phyloP scores from a whole-genome alignment of 2,113 vertebrate species.

The Syngnathus typhle region DNA sequence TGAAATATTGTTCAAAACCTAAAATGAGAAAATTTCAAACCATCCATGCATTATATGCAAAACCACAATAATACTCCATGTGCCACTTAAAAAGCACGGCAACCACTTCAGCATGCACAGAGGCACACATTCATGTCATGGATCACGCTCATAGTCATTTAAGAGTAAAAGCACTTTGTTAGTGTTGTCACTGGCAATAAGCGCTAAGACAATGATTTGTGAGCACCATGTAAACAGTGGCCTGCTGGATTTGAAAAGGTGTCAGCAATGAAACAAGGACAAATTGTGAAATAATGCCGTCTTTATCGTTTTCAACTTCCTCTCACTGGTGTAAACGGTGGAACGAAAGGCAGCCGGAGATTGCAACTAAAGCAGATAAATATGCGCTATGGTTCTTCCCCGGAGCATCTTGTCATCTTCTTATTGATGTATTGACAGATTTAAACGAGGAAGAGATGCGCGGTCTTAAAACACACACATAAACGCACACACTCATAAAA shows the following conservation, averaged over 20 bases:
- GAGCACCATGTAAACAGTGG: conserved; percentile 11
- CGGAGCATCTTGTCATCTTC: conserved; percentile 56
- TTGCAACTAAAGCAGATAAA: conserved; percentile 48
- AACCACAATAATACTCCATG: neutral
- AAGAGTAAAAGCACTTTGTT: conserved; percentile 12
- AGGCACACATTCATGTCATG: neutral
- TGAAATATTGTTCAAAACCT: too few relatives aligned
- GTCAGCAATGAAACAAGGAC: conserved; percentile 13
- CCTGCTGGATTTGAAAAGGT: conserved; percentile 21
- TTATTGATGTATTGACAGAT: conserved; percentile 75
- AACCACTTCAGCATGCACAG: neutral
- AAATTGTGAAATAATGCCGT: conserved; percentile 18
- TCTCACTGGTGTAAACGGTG: conserved; percentile 20
- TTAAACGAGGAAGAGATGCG: conserved; percentile 76
- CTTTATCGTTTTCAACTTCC: conserved; percentile 29
- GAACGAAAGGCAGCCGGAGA: conserved; percentile 30
- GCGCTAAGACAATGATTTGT: conserved; percentile 9
- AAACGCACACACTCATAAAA: conserved; percentile 8
- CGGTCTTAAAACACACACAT: conserved; percentile 13
- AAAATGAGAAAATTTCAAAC: too few relatives aligned
- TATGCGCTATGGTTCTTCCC: conserved; percentile 57
- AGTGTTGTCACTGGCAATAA: conserved; percentile 1
- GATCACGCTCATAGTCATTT: conserved; percentile 9
- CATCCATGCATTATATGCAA: neutral
- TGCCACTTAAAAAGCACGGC: neutral